A percentile compares a stretch with the other conserved stretches of the same genome.
These are phyloP conservation scores for Rhingia campestris DNA, from an alignment of 2,888 invertebrate genomes.

Conservation along the genomic window DNA sequence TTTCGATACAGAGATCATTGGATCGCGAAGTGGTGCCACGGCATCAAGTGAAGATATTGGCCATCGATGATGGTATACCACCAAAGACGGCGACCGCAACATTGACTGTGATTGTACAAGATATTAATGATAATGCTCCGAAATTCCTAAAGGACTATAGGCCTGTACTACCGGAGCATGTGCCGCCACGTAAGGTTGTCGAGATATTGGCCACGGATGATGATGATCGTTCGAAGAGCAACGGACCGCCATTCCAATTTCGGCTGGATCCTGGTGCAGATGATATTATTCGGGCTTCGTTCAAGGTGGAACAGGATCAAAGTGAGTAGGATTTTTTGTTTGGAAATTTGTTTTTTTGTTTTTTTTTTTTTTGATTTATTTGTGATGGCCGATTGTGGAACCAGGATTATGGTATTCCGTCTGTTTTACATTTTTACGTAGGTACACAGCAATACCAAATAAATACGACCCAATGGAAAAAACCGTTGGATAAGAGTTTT, in stretches of 20 bases:
- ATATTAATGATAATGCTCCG: conserved; percentile 97
- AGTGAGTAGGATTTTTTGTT: conserved; percentile 87
- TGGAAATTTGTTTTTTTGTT: neutral
- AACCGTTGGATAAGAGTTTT: no score
- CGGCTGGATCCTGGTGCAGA: conserved; percentile 96
- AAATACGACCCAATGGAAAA: no score
- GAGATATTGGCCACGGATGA: conserved; percentile 97
- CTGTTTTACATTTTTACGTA: no score
- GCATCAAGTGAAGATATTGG: conserved; percentile 97
- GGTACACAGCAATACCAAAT: no score
- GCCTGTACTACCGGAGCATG: conserved; percentile 96
- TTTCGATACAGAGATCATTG: conserved; percentile 94
- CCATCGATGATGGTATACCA: conserved; percentile 96
- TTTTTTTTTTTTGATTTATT: neutral
- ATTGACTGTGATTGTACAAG: conserved; percentile 95
- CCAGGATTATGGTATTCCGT: neutral
- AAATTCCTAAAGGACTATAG: conserved; percentile 96
- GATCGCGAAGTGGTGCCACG: conserved; percentile 97
- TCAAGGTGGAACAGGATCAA: conserved; percentile 98
- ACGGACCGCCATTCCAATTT: conserved; percentile 98
- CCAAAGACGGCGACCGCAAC: conserved; percentile 97
- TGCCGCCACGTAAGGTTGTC: conserved; percentile 94
- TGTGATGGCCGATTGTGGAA: conserved; percentile 1
- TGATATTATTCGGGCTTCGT: conserved; percentile 95
- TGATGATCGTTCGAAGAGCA: conserved; percentile 96